phyloP scores from a whole-genome alignment of 2,888 invertebrate species.

The Pyrgus malvae region DNA sequence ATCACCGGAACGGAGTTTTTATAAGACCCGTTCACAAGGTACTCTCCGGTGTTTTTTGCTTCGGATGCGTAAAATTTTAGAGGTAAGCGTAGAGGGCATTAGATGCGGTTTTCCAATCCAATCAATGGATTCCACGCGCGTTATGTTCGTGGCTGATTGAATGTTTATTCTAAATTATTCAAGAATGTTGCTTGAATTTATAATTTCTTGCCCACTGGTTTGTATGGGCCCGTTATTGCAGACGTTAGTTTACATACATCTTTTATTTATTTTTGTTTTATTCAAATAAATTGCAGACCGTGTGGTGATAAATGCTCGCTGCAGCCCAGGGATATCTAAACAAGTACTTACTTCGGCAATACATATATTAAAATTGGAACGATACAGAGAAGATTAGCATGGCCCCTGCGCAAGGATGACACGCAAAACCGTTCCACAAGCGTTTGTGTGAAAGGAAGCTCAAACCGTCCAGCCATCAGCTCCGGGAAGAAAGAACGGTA shows the following conservation, averaged over 20 bases:
- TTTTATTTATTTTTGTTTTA: constrained; percentile 6
- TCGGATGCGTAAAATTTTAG: constrained; percentile 3
- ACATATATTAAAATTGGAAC: too few relatives aligned
- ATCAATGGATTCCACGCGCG: not conserved
- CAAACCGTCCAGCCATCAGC: too few relatives aligned
- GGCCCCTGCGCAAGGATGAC: too few relatives aligned
- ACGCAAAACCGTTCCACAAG: too few relatives aligned
- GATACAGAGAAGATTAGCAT: too few relatives aligned
- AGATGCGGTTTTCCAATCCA: not conserved
- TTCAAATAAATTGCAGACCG: too few relatives aligned
- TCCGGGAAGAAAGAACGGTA: too few relatives aligned
- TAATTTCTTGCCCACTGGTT: constrained; percentile 9
- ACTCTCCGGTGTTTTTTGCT: not conserved
- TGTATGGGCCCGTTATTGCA: constrained; percentile 5
- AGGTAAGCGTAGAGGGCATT: not conserved
- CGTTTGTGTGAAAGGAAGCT: too few relatives aligned
- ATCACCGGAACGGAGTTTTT: constrained; percentile 16
- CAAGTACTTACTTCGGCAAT: too few relatives aligned
- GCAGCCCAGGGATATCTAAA: too few relatives aligned
- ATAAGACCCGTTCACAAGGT: constrained; percentile 12
- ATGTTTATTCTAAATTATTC: constrained; percentile 15
- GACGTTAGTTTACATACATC: not conserved
- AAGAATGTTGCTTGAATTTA: constrained; percentile 20
- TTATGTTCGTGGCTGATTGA: constrained; percentile 9
- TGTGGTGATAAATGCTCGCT: too few relatives aligned